Evolutionary conservation across 1,140 invertebrate genomes (phyloP).

Genomic region (Thereuonema tuberculata): DNA sequence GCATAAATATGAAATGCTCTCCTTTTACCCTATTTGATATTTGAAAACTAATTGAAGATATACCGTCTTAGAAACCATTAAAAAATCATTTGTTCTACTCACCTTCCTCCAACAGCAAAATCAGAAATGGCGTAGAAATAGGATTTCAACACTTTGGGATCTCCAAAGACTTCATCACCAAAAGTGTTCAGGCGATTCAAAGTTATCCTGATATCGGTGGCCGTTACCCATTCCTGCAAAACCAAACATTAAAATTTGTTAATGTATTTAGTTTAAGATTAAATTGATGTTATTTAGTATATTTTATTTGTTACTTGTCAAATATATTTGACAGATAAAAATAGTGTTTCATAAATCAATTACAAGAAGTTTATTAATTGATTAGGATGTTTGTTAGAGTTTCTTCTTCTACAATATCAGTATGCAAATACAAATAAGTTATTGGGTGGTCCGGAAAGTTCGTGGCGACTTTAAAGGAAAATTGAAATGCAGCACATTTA

Average conservation of each 20-base stretch:
- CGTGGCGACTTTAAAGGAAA: too few species aligned
- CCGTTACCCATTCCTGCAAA: conserved; percentile 92
- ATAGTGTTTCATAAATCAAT: background rate
- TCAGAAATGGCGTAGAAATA: conserved; percentile 98
- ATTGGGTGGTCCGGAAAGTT: too few species aligned
- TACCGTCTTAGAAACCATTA: too few species aligned
- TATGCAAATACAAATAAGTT: too few species aligned
- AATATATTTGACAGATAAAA: background rate
- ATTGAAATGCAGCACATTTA: too few species aligned
- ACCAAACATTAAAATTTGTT: conserved; percentile 1
- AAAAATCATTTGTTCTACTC: too few species aligned
- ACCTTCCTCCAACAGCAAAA: conserved; percentile 83
- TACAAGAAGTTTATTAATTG: too few species aligned
- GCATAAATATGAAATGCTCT: too few species aligned
- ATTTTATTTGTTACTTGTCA: background rate
- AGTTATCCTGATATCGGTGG: conserved; percentile 79
- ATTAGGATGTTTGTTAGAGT: too few species aligned
- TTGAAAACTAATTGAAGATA: too few species aligned
- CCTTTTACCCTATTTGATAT: too few species aligned
- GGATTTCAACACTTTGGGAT: conserved; percentile 76
- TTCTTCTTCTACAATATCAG: too few species aligned
- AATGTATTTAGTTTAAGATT: conserved; percentile 4
- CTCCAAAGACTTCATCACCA: conserved; percentile 93
- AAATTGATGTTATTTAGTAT: conserved; percentile 1
- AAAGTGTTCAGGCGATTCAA: conserved; percentile 90